Conservation (phyloP, 2,888 invertebrate genomes). For the Arrhopalites spinosus region DNA sequence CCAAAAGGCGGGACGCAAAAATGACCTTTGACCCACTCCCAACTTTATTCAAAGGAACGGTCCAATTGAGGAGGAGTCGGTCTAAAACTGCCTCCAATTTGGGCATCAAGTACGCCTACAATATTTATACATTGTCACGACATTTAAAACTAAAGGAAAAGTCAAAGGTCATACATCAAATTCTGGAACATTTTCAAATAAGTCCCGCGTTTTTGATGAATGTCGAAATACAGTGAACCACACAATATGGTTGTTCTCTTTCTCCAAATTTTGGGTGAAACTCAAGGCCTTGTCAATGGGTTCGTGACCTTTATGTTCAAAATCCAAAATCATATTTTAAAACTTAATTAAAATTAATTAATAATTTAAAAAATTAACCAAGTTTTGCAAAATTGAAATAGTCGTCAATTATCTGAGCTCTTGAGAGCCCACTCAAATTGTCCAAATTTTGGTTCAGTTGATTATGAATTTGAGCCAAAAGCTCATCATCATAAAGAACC, state of each 20-base stretch:
- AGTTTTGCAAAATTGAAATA: constrained; percentile 48
- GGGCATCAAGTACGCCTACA: too few relatives aligned
- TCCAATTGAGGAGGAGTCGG: too few relatives aligned
- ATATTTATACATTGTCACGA: too few relatives aligned
- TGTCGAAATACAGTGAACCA: constrained; percentile 20
- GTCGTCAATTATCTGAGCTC: constrained; percentile 51
- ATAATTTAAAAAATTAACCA: neutral
- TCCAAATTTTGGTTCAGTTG: constrained; percentile 41
- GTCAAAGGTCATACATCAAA: too few relatives aligned
- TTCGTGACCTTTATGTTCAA: constrained; percentile 1
- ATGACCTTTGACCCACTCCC: too few relatives aligned
- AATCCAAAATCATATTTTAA: too few relatives aligned
- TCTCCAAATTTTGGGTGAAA: constrained; percentile 12
- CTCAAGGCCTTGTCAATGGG: constrained; percentile 3
- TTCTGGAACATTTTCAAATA: neutral
- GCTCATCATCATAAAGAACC: constrained; percentile 38
- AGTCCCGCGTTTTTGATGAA: neutral
- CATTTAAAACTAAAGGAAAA: too few relatives aligned
- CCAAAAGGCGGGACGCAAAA: too few relatives aligned
- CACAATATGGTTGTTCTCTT: constrained; percentile 16
- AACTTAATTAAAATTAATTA: too few relatives aligned
- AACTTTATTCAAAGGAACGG: too few relatives aligned
- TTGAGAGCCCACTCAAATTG: constrained; percentile 37
- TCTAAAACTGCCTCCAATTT: too few relatives aligned
- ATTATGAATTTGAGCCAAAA: constrained; percentile 34